Evolutionary conservation across 2,888 invertebrate species (phyloP).

Genomic region (Apotomis capreana): DNA sequence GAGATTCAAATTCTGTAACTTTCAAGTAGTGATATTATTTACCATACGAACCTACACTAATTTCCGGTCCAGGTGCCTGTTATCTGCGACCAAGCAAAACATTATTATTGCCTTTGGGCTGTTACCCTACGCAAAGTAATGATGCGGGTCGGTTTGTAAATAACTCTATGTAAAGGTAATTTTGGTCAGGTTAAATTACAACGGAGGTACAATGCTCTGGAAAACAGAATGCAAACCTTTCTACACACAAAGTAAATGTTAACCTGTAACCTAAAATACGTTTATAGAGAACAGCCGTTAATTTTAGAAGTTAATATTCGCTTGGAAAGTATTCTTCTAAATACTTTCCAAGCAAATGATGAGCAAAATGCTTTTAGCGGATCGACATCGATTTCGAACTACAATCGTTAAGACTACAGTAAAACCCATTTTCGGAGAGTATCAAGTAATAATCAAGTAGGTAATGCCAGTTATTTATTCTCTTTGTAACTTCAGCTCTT

Average conservation of each 20-base stretch:
- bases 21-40: neutral
- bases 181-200: slow-evolving; percentile 14
- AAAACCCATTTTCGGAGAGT: slow-evolving; percentile 3
- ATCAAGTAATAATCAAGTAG: slow-evolving; percentile 3
- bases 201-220: slow-evolving; percentile 2
- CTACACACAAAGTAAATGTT: neutral
- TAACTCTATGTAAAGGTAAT: slow-evolving; percentile 21
- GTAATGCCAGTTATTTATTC: slow-evolving; percentile 36
- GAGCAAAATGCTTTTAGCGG: slow-evolving; percentile 10
- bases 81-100: slow-evolving; percentile 30
- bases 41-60: neutral
- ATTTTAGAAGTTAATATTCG: too few relatives aligned
- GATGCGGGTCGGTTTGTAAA: slow-evolving; percentile 27
- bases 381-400: slow-evolving; percentile 43
- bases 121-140: slow-evolving; percentile 21
- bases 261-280: neutral
- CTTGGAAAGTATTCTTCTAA: too few relatives aligned
- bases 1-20: neutral
- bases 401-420: slow-evolving; percentile 21
- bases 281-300: neutral
- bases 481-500: slow-evolving; percentile 48
- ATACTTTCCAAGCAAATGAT: neutral
- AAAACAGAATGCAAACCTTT: neutral
- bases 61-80: slow-evolving; percentile 16
- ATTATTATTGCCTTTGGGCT: slow-evolving; percentile 15